Base-by-base conservation (phyloP, 2,113 vertebrate species). In the Anguilla japonica region DNA sequence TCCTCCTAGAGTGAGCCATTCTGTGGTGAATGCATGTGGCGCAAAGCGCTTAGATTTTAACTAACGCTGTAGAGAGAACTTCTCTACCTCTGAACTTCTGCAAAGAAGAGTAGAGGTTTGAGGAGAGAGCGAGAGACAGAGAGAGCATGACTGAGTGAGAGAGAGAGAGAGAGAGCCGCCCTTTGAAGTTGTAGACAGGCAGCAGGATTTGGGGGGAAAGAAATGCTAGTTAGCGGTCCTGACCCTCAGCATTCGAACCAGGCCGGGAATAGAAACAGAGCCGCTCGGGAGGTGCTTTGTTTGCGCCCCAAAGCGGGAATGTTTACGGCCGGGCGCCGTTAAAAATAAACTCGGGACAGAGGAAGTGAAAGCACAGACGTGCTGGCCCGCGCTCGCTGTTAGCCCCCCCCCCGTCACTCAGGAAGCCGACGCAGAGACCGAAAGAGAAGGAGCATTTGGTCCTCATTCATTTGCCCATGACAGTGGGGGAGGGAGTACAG, bases 241-340 rank as follows among this genome's bases (percentile, higher is more conserved):
- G 0, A 29, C 18, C 41, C 40, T 0, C 80, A 11, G 80, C 50
- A 1, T 13, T 46, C 53, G 15, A 0, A 0, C 81, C 46, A 4
- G 81, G 26, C 81, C 81, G 41, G 81, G 43, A 82, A 53, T 53
- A 82, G 81, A 53, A 50, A 29, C n/a, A 16, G 14, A 34, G 0
- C 81, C 50, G 13, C 43, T 53, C 6, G 81, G 46, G 46, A 82
- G 13, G 20, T 0, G 26, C 26, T 41, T 53, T 82, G n/a, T 41
- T 80, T 80, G 79, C 41, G 79, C 22, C 81, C 22, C 46, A 34
- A 14, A 82, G n/a, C 46, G 13, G 43, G 26, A 34, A 60, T 43
- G 79, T 81, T 86, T 81, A 63, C 57, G 16, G 79, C 79, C 40
- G 13, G 14, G 34, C n/a, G 85, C 50, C 79, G 41, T 63, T 63